These are phyloP conservation scores for Tridacna crocea DNA, from an alignment of 2,888 invertebrate species.

Conservation along the genomic window DNA sequence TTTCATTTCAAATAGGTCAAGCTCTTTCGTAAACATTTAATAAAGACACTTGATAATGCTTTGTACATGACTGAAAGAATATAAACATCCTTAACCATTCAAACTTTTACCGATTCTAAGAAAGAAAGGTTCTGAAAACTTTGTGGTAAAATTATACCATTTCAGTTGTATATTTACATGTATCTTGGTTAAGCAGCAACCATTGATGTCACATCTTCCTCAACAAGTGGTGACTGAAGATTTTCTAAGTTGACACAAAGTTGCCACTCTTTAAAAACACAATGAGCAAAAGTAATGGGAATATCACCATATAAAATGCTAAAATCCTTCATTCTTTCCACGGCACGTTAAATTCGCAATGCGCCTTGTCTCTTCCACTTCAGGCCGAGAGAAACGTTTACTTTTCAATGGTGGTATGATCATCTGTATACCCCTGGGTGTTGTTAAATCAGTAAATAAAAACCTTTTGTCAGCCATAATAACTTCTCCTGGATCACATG, in stretches of 20 bases:
- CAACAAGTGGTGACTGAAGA: slow-evolving; percentile 30
- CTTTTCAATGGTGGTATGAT: slow-evolving; percentile 50
- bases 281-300: slow-evolving; percentile 29
- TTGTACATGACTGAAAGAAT: no score
- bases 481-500: slow-evolving; percentile 57
- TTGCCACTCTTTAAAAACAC: slow-evolving; percentile 24
- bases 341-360: slow-evolving; percentile 31
- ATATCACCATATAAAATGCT: slow-evolving; percentile 40
- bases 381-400: slow-evolving; percentile 31
- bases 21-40: no score
- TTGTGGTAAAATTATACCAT: no score
- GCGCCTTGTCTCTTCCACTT: slow-evolving; percentile 37
- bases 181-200: no score
- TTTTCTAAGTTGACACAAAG: slow-evolving; percentile 30
- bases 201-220: no score
- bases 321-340: slow-evolving; percentile 31
- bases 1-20: no score
- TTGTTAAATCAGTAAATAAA: slow-evolving; percentile 46
- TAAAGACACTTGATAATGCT: no score
- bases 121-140: no score
- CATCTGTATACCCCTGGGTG: slow-evolving; percentile 32
- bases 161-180: no score
- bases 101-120: no score
- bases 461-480: slow-evolving; percentile 63
- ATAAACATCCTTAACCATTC: no score